phyloP scores from a whole-genome alignment of 2,113 vertebrate species.

The Chlamydotis undulata region DNA sequence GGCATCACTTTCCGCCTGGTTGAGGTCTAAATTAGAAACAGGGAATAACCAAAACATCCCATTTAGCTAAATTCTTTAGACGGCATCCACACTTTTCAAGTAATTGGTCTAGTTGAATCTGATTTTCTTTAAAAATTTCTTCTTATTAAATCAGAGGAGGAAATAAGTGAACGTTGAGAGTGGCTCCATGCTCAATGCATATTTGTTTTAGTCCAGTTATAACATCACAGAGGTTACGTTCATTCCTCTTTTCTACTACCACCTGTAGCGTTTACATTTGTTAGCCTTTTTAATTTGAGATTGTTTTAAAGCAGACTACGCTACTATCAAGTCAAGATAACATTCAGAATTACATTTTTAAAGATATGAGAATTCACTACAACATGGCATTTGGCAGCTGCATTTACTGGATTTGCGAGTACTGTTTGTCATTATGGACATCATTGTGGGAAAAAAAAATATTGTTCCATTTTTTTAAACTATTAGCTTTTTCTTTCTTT shows the following conservation, averaged over 20 bases:
- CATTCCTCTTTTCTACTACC: neutral
- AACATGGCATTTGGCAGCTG: neutral
- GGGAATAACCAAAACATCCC: neutral
- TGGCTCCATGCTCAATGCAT: neutral
- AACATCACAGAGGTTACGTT: neutral
- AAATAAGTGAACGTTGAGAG: neutral
- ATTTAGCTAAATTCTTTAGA: neutral
- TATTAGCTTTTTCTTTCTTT: neutral
- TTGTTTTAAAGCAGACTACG: neutral
- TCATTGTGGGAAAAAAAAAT: neutral
- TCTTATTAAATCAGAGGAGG: neutral
- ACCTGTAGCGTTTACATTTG: neutral
- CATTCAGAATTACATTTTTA: neutral
- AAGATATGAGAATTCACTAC: neutral
- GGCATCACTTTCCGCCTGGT: neutral
- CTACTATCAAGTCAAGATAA: neutral
- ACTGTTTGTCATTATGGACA: neutral
- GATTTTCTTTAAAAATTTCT: neutral
- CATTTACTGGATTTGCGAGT: neutral
- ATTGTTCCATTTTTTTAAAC: neutral
- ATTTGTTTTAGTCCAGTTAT: neutral
- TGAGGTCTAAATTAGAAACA: neutral
- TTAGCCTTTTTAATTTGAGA: neutral
- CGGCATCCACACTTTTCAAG: neutral
- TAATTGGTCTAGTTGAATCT: neutral